Evolutionary conservation across 2,888 invertebrate species (phyloP).

Genomic region (Trissolcus brochymenae): DNA sequence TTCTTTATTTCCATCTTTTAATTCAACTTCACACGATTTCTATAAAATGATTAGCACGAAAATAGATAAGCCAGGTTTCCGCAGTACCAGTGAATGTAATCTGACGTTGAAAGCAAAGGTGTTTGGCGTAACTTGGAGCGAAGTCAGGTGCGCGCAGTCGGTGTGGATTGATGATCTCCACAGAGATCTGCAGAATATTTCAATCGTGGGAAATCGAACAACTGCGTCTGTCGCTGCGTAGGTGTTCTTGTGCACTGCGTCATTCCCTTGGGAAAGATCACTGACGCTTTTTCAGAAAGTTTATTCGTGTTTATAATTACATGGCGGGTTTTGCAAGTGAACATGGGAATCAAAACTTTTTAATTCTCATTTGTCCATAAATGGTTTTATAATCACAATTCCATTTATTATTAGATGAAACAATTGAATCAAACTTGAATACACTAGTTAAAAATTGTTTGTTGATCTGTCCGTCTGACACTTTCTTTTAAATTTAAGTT

Average conservation of each 20-base stretch:
- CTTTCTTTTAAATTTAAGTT: too few relatives aligned
- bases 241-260: constrained; percentile 44
- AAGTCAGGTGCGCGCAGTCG: constrained; percentile 41
- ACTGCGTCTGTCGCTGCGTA: constrained; percentile 56
- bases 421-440: too few relatives aligned
- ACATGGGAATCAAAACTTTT: constrained; percentile 26
- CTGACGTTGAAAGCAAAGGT: constrained; percentile 48
- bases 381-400: constrained; percentile 9
- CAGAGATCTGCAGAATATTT: constrained; percentile 43
- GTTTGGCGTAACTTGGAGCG: constrained; percentile 25
- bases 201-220: constrained; percentile 57
- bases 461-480: too few relatives aligned
- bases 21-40: constrained; percentile 49
- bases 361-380: not conserved
- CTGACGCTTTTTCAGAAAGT: constrained; percentile 11
- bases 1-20: constrained; percentile 16
- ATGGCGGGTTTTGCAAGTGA: constrained; percentile 2
- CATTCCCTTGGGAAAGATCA: constrained; percentile 44
- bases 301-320: too few relatives aligned
- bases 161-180: constrained; percentile 47
- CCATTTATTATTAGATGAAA: too few relatives aligned
- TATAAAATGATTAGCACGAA: constrained; percentile 44
- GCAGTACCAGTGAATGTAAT: constrained; percentile 39
- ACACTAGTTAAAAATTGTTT: too few relatives aligned
- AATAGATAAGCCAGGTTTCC: constrained; percentile 42